phyloP scores from a whole-genome alignment of 2,113 vertebrate species.

The Sebastes schlegelii region DNA sequence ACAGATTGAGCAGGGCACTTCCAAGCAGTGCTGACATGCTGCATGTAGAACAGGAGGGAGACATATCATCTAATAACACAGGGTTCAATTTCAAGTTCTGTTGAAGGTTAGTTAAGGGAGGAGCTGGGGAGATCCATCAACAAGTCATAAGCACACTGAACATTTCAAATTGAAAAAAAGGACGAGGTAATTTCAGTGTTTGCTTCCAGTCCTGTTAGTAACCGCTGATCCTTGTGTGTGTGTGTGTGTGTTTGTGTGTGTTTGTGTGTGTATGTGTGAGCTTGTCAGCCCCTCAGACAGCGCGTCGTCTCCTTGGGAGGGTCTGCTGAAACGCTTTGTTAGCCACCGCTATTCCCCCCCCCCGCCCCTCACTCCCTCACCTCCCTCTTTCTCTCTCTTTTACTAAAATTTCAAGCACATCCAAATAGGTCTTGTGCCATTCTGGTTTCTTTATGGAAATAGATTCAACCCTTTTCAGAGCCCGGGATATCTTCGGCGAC shows the following conservation, averaged over 20 bases:
- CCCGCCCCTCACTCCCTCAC: slow-evolving; percentile 66
- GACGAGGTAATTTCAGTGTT: not conserved
- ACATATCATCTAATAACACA: slow-evolving; percentile 39
- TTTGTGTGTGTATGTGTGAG: not conserved
- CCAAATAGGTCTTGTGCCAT: slow-evolving; percentile 66
- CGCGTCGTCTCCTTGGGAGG: slow-evolving; percentile 21
- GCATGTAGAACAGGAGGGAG: slow-evolving; percentile 7
- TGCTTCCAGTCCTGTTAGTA: slow-evolving; percentile 6
- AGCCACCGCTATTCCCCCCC: slow-evolving; percentile 59
- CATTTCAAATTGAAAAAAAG: not conserved
- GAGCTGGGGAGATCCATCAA: slow-evolving; percentile 3
- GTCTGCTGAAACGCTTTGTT: slow-evolving; percentile 68
- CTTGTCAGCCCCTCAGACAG: slow-evolving; percentile 46
- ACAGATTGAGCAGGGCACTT: slow-evolving; percentile 20
- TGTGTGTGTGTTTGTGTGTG: not conserved
- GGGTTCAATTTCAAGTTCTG: slow-evolving; percentile 25
- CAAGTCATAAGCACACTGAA: not conserved
- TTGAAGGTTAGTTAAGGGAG: slow-evolving; percentile 8
- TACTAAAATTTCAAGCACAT: slow-evolving; percentile 81
- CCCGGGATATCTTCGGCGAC: slow-evolving; percentile 55
- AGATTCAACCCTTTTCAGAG: slow-evolving; percentile 73
- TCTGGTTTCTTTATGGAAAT: slow-evolving; percentile 80
- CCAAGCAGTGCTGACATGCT: slow-evolving; percentile 39
- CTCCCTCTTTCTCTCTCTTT: slow-evolving; percentile 53
- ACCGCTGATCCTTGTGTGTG: slow-evolving; percentile 6